Base-by-base conservation (phyloP, 2,113 vertebrate species). In the Brachyhypopomus occidentalis region DNA sequence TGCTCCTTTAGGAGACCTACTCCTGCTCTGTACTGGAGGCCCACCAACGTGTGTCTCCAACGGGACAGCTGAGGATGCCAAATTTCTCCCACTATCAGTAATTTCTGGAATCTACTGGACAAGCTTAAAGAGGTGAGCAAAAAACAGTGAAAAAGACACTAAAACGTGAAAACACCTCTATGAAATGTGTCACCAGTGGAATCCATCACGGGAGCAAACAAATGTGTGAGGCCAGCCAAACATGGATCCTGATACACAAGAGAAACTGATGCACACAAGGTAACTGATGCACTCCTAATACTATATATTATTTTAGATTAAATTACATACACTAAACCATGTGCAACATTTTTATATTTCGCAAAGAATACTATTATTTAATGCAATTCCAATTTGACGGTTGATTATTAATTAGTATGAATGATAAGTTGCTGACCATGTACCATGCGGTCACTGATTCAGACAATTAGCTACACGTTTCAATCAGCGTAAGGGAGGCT, bases 41-140 rank as follows among this genome's bases (percentile, higher is more conserved):
- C 38, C 66, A 38, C 3, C 45, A 79, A 78, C 30, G n/a, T 70
- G 22, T 41, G 38, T 70, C 9, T 7, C 66, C 30, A 30, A 20
- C 59, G 59, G 30, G 52, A 70, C 63, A 60, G 76, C 78, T 69
- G 69, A 34, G 17, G 60, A 78, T 48, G 58, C 74, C 75, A 83
- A 55, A 79, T 80, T 30, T 66, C 70, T 30, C 30, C 20, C 48
- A 67, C 75, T 79, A 71, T 85, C 81, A 78, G 55, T 69, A 85
- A 75, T 56, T 55, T 64, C 41, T 48, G 38, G 63, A 58, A 38
- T 62, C 63, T 52, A 52, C 12, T 52, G 45, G 12, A 52, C 45
- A 52, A 52, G 45, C 12, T 5, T 52, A 52, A 52, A 14, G 45
- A 52, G 45, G 2, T 14, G 60, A 48, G 82, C 74, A 60, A 41